Base-by-base conservation (phyloP, 2,888 invertebrate species). In the Drymonia ruficornis region DNA sequence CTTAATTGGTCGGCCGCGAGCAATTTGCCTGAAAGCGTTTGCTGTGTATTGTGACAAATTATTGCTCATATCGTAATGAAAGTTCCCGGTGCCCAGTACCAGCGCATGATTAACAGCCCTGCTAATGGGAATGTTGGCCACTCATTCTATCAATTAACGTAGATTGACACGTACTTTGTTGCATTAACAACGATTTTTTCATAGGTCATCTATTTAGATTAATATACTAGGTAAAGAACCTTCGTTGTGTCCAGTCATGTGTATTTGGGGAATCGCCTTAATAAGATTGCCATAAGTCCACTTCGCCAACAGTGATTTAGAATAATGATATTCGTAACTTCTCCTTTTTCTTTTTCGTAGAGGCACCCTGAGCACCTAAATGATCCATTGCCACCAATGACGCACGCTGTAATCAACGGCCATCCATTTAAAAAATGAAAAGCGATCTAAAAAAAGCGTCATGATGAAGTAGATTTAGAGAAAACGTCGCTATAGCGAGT, bases 1-100 rank as follows among this genome's bases (percentile, higher is more conserved):
- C 56, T 59, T 70, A 67, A 70, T 71, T 68, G 59, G 50, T 51
- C 43, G 23, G 51, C 59, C 55, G 59, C 58, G 56, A 65, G 65
- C 63, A 76, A 78, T 79, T 74, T 72, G 62, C 67, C 58, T 75
- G 73, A 79, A 77, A 78, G 79, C 60, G 58, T 62, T 59, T 53
- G 53, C 34, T 44, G 40, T 40, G 42, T 54, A 59, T 60, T 71
- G 65, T 71, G 66, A 61, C 63, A 63, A 72, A 65, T 66, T 66
- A 70, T 69, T 68, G 66, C 56, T 74, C 74, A 72, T 75, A 76
- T 63, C 63, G 58, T 70, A 76, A 73, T 76, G 67, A 74, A 74
- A 65, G 70, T 65, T 57, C 62, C 53, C 61, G 44, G 55, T 64
- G 59, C 50, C 56, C 56, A 56, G 56, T 52, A 47, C 47, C 23